phyloP scores from a whole-genome alignment of 2,797 vertebrate genomes.

The Botia almorhae region DNA sequence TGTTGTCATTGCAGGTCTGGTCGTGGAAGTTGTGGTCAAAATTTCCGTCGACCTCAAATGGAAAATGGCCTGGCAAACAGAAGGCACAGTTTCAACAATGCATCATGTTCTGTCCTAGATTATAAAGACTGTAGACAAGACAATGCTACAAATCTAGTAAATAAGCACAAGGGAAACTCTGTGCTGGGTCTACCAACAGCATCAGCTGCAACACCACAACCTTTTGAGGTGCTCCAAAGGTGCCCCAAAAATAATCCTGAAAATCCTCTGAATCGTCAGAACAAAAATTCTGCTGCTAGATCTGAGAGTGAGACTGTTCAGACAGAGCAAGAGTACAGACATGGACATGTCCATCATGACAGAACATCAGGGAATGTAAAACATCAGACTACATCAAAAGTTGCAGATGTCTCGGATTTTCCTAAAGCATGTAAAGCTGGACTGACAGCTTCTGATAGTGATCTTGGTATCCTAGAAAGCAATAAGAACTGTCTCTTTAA shows the following conservation, averaged over 20 bases:
- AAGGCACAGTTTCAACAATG: slow-evolving; percentile 35
- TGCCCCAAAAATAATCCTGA: slow-evolving; percentile 51
- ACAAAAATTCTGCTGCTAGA: slow-evolving; percentile 43
- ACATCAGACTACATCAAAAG: background rate
- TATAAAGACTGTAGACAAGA: slow-evolving; percentile 2
- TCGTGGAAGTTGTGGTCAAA: slow-evolving; percentile 31
- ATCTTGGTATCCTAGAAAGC: slow-evolving; percentile 41
- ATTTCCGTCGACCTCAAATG: slow-evolving; percentile 49
- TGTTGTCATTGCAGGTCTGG: slow-evolving; percentile 36
- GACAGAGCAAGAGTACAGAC: slow-evolving; percentile 23
- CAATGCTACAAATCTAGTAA: background rate
- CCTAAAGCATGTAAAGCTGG: background rate
- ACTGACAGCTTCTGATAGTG: slow-evolving; percentile 6
- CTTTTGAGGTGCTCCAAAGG: slow-evolving; percentile 43
- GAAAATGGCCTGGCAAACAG: slow-evolving; percentile 52
- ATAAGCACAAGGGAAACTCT: slow-evolving; percentile 50
- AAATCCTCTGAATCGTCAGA: slow-evolving; percentile 9
- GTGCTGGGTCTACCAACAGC: background rate
- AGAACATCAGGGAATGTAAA: slow-evolving; percentile 58
- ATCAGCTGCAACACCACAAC: background rate
- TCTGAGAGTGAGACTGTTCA: slow-evolving; percentile 37
- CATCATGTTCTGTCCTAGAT: slow-evolving; percentile 22
- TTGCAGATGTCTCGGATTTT: background rate
- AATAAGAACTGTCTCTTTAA: slow-evolving; percentile 48
- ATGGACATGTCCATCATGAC: slow-evolving; percentile 40